phyloP scores from a whole-genome alignment of 2,888 invertebrate species.

The Andrena minutula region DNA sequence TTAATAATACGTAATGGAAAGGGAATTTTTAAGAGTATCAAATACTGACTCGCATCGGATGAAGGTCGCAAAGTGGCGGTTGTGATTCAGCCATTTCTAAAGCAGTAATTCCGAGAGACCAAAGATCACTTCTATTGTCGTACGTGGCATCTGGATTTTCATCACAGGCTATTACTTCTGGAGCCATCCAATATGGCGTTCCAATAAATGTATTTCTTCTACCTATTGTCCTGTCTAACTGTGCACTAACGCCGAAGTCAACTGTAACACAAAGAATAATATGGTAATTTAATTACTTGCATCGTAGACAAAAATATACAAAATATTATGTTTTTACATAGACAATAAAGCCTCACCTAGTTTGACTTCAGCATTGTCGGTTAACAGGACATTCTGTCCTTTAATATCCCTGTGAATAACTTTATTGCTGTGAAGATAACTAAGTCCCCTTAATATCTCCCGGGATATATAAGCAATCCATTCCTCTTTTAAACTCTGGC shows the following conservation, averaged over 20 bases:
- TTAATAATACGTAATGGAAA: neutral
- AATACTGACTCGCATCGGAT: conserved; percentile 94
- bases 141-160: conserved; percentile 99
- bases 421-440: conserved; percentile 99
- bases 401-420: conserved; percentile 99
- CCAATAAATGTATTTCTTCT: conserved; percentile 99
- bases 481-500: conserved; percentile 99
- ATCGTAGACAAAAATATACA: neutral
- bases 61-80: conserved; percentile 99
- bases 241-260: conserved; percentile 99
- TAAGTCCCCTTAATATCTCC: conserved; percentile 97
- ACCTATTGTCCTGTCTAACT: conserved; percentile 99
- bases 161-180: conserved; percentile 99
- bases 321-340: neutral
- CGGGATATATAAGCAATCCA: conserved; percentile 99
- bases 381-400: conserved; percentile 99
- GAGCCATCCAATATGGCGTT: conserved; percentile 99
- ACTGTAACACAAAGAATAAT: conserved; percentile 87
- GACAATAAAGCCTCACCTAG: conserved; percentile 88
- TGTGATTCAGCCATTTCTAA: conserved; percentile 99
- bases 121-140: conserved; percentile 97
- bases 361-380: conserved; percentile 99
- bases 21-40: neutral
- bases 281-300: neutral
- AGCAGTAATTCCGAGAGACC: conserved; percentile 98